Evolutionary conservation across 2,797 vertebrate species (phyloP).

Genomic region (Denticeps clupeoides): DNA sequence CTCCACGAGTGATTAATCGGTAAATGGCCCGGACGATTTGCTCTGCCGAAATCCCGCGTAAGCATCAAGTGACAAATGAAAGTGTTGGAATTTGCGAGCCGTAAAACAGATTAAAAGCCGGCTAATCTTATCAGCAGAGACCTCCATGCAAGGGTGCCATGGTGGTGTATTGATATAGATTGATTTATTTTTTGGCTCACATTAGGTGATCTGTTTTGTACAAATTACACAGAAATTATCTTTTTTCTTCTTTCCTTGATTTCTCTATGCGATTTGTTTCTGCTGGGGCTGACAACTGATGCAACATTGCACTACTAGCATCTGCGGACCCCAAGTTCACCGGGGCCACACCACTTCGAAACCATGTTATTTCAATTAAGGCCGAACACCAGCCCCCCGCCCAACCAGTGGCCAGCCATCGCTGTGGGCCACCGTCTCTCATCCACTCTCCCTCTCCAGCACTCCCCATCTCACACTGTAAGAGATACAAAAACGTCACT

Average conservation of each 20-base stretch:
- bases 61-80: constrained; percentile 46
- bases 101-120: constrained; percentile 39
- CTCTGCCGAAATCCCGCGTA: constrained; percentile 33
- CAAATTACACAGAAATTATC: no score
- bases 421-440: no score
- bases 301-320: constrained; percentile 31
- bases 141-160: constrained; percentile 5
- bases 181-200: no score
- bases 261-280: no score
- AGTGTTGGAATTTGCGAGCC: constrained; percentile 33
- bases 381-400: no score
- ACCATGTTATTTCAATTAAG: constrained; percentile 57
- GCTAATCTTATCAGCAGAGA: constrained; percentile 24
- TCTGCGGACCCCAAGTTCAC: constrained; percentile 27
- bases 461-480: no score
- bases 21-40: constrained; percentile 33
- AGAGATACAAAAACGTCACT: no score
- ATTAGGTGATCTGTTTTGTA: no score
- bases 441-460: no score
- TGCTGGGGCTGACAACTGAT: constrained; percentile 28
- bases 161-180: not conserved
- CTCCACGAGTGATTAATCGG: constrained; percentile 42
- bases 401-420: no score
- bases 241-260: no score
- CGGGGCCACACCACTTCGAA: no score